Percentiles rank a stretch among this genome's conserved stretches.
These are phyloP conservation scores for Julus scandinavius DNA, from an alignment of 2,888 invertebrate genomes.

Conservation along the genomic window DNA sequence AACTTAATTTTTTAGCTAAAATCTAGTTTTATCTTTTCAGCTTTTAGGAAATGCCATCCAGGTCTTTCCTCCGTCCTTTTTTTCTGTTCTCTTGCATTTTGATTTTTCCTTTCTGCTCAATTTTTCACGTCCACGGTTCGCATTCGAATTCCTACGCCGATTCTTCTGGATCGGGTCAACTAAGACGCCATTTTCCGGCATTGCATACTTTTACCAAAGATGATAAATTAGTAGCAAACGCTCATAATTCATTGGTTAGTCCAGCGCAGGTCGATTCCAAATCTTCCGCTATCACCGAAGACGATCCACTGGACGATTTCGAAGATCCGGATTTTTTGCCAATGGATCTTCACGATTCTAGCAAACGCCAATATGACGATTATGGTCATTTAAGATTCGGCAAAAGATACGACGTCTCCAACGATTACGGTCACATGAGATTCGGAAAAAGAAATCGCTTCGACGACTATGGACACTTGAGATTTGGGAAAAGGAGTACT, in stretches of 20 bases:
- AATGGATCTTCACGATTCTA: slow-evolving; percentile 59
- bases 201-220: neutral
- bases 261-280: neutral
- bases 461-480: slow-evolving; percentile 22
- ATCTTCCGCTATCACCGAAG: neutral
- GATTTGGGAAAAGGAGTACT: slow-evolving; percentile 28
- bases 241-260: neutral
- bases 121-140: neutral
- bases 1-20: no score
- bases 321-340: slow-evolving; percentile 57
- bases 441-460: slow-evolving; percentile 59
- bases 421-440: slow-evolving; percentile 60
- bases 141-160: neutral
- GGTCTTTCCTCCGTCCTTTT: neutral
- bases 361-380: slow-evolving; percentile 62
- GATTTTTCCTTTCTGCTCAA: neutral
- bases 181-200: neutral
- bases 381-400: slow-evolving; percentile 63
- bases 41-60: neutral
- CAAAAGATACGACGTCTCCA: slow-evolving; percentile 60
- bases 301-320: slow-evolving; percentile 56
- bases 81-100: neutral
- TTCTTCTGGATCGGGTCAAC: neutral
- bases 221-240: neutral
- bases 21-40: no score